Conservation (phyloP, 2,113 vertebrate genomes). For the Abramis brama region DNA sequence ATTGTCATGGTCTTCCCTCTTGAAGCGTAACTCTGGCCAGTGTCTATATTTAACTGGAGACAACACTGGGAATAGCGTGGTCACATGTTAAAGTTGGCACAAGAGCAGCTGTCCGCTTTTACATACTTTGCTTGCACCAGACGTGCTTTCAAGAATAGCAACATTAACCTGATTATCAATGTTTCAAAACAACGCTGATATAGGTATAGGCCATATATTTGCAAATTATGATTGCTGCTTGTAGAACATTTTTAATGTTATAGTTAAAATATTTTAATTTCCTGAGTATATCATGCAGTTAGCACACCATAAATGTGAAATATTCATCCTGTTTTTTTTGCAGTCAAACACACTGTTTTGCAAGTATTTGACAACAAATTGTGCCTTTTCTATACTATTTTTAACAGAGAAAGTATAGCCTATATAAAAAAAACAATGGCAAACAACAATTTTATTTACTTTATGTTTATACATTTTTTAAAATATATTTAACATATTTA, state of each 20-base stretch:
- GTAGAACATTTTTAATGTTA: background rate
- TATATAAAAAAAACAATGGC: too few species aligned
- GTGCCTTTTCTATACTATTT: too few species aligned
- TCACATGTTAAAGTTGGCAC: constrained; percentile 70
- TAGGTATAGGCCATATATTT: background rate
- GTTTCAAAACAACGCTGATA: background rate
- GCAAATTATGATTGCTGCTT: background rate
- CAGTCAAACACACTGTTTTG: too few species aligned
- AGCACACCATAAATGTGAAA: too few species aligned
- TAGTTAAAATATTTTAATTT: background rate
- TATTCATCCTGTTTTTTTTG: too few species aligned
- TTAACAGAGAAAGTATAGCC: too few species aligned
- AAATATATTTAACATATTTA: too few species aligned
- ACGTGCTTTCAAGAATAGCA: constrained; percentile 17
- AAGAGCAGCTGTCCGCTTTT: constrained; percentile 51
- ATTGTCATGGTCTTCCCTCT: constrained; percentile 51
- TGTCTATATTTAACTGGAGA: constrained; percentile 81
- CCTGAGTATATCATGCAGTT: too few species aligned
- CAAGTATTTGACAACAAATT: too few species aligned
- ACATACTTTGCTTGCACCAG: background rate
- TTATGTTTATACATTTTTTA: too few species aligned
- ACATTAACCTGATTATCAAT: constrained; percentile 1
- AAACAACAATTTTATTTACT: too few species aligned
- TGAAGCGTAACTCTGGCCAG: constrained; percentile 62
- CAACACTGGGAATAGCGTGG: constrained; percentile 74